Conservation (phyloP, 2,888 invertebrate species). For the Drosophila kanekoi region DNA sequence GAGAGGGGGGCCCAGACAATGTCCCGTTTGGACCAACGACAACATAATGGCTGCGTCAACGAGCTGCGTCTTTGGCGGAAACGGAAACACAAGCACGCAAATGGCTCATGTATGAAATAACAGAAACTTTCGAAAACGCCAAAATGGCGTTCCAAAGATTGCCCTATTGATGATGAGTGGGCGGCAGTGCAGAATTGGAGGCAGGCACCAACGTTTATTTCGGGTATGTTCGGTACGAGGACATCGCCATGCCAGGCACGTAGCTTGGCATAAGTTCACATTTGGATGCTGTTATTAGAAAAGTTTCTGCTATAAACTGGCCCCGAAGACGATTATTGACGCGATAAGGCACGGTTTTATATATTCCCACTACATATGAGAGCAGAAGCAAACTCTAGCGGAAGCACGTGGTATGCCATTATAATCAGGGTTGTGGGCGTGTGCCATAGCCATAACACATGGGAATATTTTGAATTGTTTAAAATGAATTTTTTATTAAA, state of each 20-base stretch:
- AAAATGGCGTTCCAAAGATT: constrained; percentile 79
- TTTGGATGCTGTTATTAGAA: constrained; percentile 82
- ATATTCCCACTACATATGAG: constrained; percentile 42
- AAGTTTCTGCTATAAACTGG: constrained; percentile 71
- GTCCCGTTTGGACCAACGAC: constrained; percentile 64
- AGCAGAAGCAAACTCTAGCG: constrained; percentile 11
- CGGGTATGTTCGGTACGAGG: constrained; percentile 4
- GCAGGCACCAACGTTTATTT: not conserved
- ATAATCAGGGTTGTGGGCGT: not conserved
- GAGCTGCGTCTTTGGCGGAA: constrained; percentile 69
- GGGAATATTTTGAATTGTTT: constrained; percentile 6
- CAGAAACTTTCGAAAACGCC: constrained; percentile 81
- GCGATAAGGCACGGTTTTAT: constrained; percentile 63
- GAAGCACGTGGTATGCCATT: constrained; percentile 1
- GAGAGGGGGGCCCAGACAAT: constrained; percentile 52
- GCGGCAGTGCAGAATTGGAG: not conserved
- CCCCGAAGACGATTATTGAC: constrained; percentile 74
- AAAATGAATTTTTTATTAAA: no score
- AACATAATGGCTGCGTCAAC: constrained; percentile 76
- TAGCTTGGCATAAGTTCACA: constrained; percentile 72
- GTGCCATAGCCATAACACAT: not conserved
- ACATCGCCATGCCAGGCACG: constrained; percentile 75
- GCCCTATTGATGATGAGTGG: constrained; percentile 67
- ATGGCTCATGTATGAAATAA: constrained; percentile 83
- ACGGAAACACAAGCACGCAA: constrained; percentile 73